Base-by-base conservation (phyloP, 2,888 invertebrate species). In the Leptinotarsa rubiginosa region DNA sequence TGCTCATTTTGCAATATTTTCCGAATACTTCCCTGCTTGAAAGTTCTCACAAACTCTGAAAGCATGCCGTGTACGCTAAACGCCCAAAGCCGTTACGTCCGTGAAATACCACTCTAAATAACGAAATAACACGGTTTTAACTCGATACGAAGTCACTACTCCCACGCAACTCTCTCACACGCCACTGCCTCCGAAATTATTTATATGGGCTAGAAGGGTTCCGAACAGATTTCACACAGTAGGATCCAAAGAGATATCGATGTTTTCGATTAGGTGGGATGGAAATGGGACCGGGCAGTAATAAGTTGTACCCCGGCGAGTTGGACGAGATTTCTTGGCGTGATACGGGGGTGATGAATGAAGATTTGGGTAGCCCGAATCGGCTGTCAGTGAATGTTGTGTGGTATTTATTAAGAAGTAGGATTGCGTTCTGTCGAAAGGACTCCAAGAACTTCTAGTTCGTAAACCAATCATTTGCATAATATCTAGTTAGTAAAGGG, bases 201-300 rank as follows among this genome's bases (percentile, higher is more conserved):
- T 72, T 72, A 72, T 66, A 20, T 22, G 64, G 68, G 72, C 65
- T 50, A 72, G 72, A 22, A 62, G 72, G 72, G 52, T 68, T 72
- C 59, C 62, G 50, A 72, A 71, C 70, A 64, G 73, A 70, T 70
- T 77, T 79, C 79, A 77, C 79, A 75, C 79, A 78, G 79, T 79
- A 76, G 79, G 79, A 78, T 74, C 59, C 72, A 64, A 70, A 72
- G 75, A 75, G 74, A 74, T 78, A 77, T 78, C 78, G 78, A 78
- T 78, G 78, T 78, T 74, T 78, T 80, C 78, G 79, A 80, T 78
- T 75, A 77, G 75, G 77, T 78, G 74, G 79, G 75, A 73, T 70
- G 74, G 76, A 78, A 76, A 78, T 77, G 74, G 75, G 69, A 62
- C 71, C 71, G 65, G 65, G 68, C 52, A 73, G 77, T 75, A 77